Conservation (phyloP, 2,113 vertebrate genomes). For the Xenopus tropicalis region UCB_Xtro_10.0 CM004446.2:79141001-79141500, state of each 20-base stretch:
- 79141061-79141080: conserved; percentile 41
- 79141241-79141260: conserved; percentile 14
- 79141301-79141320: conserved; percentile 40
- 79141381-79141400: conserved; percentile 51
- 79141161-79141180: conserved; percentile 44
- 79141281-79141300: conserved; percentile 48
- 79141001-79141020: not conserved
- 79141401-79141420: conserved; percentile 47
- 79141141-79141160: conserved; percentile 38
- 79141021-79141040: conserved; percentile 11
- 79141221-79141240: conserved; percentile 34
- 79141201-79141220: conserved; percentile 43
- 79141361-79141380: conserved; percentile 52
- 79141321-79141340: conserved; percentile 40
- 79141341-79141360: conserved; percentile 41
- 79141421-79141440: not conserved
- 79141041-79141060: conserved; percentile 36
- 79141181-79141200: conserved; percentile 45
- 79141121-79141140: conserved; percentile 43
- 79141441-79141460: not conserved
- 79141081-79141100: conserved; percentile 27
- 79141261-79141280: conserved; percentile 36
- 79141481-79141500: no score
- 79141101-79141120: conserved; percentile 34
- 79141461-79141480: no score